These are phyloP conservation scores for Hemibagrus wyckioides DNA, from an alignment of 2,113 vertebrate genomes.

Conservation along the genomic window DNA sequence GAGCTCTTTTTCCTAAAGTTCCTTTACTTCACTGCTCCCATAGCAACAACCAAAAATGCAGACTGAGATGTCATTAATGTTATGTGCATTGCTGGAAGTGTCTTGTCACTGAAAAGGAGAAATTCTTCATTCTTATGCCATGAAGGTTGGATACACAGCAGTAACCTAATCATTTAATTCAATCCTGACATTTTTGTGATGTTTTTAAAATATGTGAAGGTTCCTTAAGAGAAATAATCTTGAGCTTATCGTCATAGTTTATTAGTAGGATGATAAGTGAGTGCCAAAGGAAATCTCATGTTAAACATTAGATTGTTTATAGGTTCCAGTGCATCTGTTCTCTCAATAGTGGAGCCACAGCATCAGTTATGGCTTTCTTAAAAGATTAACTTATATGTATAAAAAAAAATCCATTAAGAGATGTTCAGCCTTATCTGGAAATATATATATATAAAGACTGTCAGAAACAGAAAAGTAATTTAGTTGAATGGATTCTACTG, in stretches of 20 bases:
- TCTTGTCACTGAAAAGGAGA: not conserved
- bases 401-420: not conserved
- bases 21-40: not conserved
- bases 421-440: not conserved
- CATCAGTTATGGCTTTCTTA: not conserved
- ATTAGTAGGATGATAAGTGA: not conserved
- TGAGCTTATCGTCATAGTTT: not conserved
- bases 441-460: too few species aligned
- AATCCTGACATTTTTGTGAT: not conserved
- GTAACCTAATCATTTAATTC: not conserved
- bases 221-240: not conserved
- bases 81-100: not conserved
- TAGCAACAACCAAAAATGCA: not conserved
- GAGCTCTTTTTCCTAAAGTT: not conserved
- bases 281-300: not conserved
- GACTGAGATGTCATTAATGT: not conserved
- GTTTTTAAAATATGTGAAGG: not conserved
- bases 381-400: not conserved
- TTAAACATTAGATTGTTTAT: not conserved
- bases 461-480: too few species aligned
- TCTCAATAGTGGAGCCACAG: not conserved
- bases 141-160: not conserved
- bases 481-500: too few species aligned
- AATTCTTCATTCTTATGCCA: not conserved
- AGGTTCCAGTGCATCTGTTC: not conserved